A percentile compares a stretch with the other conserved stretches of the same genome.
These are phyloP conservation scores for Crambe crambe DNA, from an alignment of 37 sponge, comb jelly and placozoan species.

Conservation along the genomic window DNA sequence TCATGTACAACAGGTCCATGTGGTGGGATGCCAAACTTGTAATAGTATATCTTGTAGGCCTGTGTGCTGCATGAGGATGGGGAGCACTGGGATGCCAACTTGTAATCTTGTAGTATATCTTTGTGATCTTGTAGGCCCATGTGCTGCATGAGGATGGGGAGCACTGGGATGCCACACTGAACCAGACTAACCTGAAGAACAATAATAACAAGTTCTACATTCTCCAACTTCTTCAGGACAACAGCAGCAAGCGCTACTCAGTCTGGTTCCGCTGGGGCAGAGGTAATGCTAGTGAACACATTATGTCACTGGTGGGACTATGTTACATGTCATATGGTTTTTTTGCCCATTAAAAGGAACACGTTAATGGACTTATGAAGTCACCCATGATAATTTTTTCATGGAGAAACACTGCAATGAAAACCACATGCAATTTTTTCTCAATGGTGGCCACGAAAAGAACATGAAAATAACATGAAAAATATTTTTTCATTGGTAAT, in stretches of 20 bases:
- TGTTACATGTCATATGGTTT: no score
- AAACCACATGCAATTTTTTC: no score
- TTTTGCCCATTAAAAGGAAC: no score
- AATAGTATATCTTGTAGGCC: constrained; percentile 30
- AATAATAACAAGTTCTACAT: constrained; percentile 96
- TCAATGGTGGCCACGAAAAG: no score
- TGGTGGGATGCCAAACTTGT: not conserved
- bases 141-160: constrained; percentile 74
- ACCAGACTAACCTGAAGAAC: constrained; percentile 90
- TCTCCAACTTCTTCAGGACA: constrained; percentile 82
- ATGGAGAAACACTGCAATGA: no score
- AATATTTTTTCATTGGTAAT: no score
- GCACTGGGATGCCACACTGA: constrained; percentile 86
- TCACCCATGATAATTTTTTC: no score
- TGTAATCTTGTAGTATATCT: no score
- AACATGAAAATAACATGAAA: no score
- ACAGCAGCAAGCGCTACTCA: constrained; percentile 32
- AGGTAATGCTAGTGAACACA: no score
- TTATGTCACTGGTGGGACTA: no score
- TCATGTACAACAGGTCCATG: not conserved
- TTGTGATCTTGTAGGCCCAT: constrained; percentile 55
- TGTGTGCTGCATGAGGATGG: constrained; percentile 74
- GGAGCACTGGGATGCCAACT: constrained; percentile 79
- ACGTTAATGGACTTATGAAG: no score
- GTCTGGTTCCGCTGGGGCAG: constrained; percentile 93